Evolutionary conservation across 1,140 invertebrate species (phyloP).

Genomic region (Procambarus clarkii): DNA sequence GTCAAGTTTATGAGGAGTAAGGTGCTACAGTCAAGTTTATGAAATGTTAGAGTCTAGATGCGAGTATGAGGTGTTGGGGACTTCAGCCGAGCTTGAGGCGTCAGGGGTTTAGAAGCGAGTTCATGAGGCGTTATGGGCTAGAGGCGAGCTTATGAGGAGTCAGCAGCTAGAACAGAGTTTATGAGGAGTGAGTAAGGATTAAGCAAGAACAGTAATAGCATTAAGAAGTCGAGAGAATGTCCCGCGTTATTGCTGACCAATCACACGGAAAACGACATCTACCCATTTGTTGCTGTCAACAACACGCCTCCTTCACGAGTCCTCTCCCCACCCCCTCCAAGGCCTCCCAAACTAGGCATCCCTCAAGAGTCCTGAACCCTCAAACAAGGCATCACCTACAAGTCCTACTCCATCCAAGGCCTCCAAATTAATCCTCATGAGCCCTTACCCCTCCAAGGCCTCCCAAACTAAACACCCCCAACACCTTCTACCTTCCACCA

Average conservation of each 20-base stretch:
- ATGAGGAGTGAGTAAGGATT: background rate
- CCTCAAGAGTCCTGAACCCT: no score
- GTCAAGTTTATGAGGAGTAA: background rate
- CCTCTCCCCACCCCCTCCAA: background rate
- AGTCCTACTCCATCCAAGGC: no score
- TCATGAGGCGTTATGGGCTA: background rate
- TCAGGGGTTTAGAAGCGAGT: no score
- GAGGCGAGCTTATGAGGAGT: background rate
- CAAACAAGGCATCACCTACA: no score
- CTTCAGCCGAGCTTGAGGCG: background rate
- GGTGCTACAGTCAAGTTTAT: background rate
- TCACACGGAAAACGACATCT: background rate
- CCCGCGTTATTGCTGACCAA: background rate
- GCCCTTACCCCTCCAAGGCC: no score
- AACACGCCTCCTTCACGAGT: background rate
- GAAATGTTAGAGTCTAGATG: background rate
- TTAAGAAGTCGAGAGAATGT: background rate
- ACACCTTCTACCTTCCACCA: no score
- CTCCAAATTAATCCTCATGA: no score
- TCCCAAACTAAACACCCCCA: no score
- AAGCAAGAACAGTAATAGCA: background rate
- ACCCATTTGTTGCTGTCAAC: slow-evolving; percentile 18
- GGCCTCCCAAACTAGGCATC: no score
- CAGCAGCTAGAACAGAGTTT: background rate
- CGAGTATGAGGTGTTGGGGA: background rate